phyloP scores from a whole-genome alignment of 2,888 invertebrate species.

The Cerceris rybyensis region DNA sequence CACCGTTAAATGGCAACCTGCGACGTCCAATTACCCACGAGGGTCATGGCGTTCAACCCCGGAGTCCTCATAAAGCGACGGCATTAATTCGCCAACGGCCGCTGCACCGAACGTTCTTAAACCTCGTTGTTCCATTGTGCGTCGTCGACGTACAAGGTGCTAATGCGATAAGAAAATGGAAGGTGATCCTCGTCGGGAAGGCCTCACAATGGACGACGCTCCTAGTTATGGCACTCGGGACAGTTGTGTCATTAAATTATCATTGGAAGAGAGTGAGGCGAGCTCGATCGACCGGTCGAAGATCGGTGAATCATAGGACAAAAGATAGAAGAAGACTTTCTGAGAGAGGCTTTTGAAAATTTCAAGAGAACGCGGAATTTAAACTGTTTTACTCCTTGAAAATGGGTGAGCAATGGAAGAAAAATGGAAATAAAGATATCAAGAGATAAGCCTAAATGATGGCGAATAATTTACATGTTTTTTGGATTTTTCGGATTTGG shows the following conservation, averaged over 20 bases:
- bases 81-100: conserved; percentile 59
- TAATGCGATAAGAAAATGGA: conserved; percentile 44
- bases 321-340: background rate
- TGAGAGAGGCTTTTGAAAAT: background rate
- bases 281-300: conserved; percentile 19
- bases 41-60: conserved; percentile 64
- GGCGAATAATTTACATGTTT: too few relatives aligned
- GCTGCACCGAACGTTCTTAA: conserved; percentile 42
- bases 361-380: too few relatives aligned
- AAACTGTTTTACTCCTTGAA: too few relatives aligned
- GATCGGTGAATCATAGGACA: background rate
- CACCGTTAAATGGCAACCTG: conserved; percentile 65
- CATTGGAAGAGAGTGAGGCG: conserved; percentile 21
- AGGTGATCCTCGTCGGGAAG: conserved; percentile 43
- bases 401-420: too few relatives aligned
- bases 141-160: conserved; percentile 51
- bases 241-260: conserved; percentile 49
- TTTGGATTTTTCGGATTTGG: too few relatives aligned
- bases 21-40: conserved; percentile 66
- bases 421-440: too few relatives aligned
- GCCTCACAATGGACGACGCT: conserved; percentile 44
- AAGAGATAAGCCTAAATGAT: too few relatives aligned
- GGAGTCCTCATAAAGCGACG: conserved; percentile 45
- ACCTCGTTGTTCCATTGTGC: conserved; percentile 61
- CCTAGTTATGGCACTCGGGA: conserved; percentile 52